Conservation (phyloP, 1,140 invertebrate species). For the Apocrypta bakeri region DNA sequence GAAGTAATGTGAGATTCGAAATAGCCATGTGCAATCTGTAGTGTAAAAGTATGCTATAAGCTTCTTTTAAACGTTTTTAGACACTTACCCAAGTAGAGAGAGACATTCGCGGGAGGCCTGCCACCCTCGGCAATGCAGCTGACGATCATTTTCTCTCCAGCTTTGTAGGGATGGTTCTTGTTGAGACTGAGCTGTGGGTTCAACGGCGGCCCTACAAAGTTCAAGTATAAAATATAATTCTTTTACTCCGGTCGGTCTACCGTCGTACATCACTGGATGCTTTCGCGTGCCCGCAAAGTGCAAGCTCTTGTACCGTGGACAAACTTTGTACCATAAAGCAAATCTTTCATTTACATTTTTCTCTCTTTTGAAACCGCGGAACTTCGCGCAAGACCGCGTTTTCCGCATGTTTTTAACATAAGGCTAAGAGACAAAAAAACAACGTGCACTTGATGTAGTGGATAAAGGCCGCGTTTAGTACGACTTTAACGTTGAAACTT, state of each 20-base stretch:
- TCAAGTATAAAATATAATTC: conserved; percentile 48
- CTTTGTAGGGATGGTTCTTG: conserved; percentile 73
- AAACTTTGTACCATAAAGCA: conserved; percentile 19
- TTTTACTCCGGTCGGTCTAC: conserved; percentile 2
- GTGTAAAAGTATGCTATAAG: too few species aligned
- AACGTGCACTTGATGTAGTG: neutral
- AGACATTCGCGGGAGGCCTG: conserved; percentile 82
- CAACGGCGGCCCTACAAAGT: conserved; percentile 77
- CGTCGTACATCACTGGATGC: conserved; percentile 24
- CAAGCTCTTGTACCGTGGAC: neutral
- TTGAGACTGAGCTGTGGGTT: conserved; percentile 75
- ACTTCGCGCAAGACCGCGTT: neutral
- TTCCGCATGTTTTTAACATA: too few species aligned
- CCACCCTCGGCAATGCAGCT: conserved; percentile 81
- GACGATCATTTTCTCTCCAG: conserved; percentile 78
- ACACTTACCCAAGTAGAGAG: conserved; percentile 73
- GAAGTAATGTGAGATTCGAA: too few species aligned
- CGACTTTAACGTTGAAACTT: too few species aligned
- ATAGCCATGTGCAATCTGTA: too few species aligned
- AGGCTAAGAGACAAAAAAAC: neutral
- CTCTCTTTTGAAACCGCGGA: neutral
- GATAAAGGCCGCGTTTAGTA: too few species aligned
- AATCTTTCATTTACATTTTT: conserved; percentile 28
- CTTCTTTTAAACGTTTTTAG: too few species aligned
- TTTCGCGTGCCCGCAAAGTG: neutral